Evolutionary conservation across 2,888 invertebrate genomes (phyloP).

Genomic region (Ichneumon xanthorius): DNA sequence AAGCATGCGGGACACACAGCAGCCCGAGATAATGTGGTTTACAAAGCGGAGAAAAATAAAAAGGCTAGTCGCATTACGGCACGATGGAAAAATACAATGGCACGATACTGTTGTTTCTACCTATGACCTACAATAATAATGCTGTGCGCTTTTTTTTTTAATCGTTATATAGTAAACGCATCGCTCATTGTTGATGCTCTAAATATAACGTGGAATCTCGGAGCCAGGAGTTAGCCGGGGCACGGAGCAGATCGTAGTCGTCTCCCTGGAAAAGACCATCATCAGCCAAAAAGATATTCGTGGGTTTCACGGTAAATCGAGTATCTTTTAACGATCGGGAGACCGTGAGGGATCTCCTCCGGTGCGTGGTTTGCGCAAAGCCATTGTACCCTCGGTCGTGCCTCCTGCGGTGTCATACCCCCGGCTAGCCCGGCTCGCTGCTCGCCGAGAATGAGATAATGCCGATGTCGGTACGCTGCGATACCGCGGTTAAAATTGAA

Average conservation of each 20-base stretch:
- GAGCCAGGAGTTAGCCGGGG: conserved; percentile 19
- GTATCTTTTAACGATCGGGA: conserved; percentile 68
- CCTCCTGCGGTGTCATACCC: conserved; percentile 80
- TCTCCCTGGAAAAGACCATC: conserved; percentile 76
- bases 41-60: conserved; percentile 26
- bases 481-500: conserved; percentile 55
- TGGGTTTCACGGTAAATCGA: conserved; percentile 78
- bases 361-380: conserved; percentile 69
- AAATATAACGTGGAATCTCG: conserved; percentile 36
- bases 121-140: conserved; percentile 36
- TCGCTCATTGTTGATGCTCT: conserved; percentile 44
- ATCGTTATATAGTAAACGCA: conserved; percentile 43
- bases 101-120: conserved; percentile 63
- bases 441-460: conserved; percentile 53
- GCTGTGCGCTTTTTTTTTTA: conserved; percentile 40
- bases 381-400: conserved; percentile 72
- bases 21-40: conserved; percentile 39
- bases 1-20: conserved; percentile 53
- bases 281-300: conserved; percentile 28
- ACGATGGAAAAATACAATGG: conserved; percentile 61
- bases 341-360: conserved; percentile 35
- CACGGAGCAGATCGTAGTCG: conserved; percentile 38
- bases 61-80: conserved; percentile 54
- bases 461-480: background rate
- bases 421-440: conserved; percentile 48